Evolutionary conservation across 2,888 invertebrate genomes (phyloP).

Genomic region (Alloscopus bannaensis): DNA sequence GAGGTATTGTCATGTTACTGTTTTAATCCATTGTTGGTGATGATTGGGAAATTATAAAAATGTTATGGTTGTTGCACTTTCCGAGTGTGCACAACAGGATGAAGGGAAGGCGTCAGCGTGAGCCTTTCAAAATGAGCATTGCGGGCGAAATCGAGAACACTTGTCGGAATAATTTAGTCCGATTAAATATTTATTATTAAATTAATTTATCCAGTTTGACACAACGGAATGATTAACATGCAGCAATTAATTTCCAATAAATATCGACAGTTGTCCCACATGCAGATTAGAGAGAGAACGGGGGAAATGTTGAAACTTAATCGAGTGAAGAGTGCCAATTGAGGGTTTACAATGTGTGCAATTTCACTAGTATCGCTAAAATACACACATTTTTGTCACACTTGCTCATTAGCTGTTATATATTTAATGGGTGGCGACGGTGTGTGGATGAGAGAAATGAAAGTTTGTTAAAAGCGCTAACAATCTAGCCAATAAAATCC

Average conservation of each 20-base stretch:
- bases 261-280: conserved; percentile 49
- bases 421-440: too few species aligned
- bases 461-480: too few species aligned
- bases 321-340: not conserved
- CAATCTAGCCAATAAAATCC: too few species aligned
- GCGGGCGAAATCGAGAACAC: conserved; percentile 42
- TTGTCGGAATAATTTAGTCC: conserved; percentile 58
- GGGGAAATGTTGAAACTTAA: conserved; percentile 22
- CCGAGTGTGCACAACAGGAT: not conserved
- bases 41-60: conserved; percentile 8
- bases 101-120: not conserved
- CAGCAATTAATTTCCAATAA: conserved; percentile 48
- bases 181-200: conserved; percentile 61
- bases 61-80: too few species aligned
- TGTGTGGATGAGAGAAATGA: too few species aligned
- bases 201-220: conserved; percentile 53
- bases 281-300: too few species aligned
- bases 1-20: too few species aligned
- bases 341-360: not conserved
- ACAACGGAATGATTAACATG: conserved; percentile 46
- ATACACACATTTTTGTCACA: too few species aligned
- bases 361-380: not conserved
- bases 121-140: conserved; percentile 43
- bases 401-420: too few species aligned
- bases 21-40: not conserved